These are phyloP conservation scores for Anastatus disparis DNA, from an alignment of 1,140 invertebrate genomes.

Conservation along the genomic window DNA sequence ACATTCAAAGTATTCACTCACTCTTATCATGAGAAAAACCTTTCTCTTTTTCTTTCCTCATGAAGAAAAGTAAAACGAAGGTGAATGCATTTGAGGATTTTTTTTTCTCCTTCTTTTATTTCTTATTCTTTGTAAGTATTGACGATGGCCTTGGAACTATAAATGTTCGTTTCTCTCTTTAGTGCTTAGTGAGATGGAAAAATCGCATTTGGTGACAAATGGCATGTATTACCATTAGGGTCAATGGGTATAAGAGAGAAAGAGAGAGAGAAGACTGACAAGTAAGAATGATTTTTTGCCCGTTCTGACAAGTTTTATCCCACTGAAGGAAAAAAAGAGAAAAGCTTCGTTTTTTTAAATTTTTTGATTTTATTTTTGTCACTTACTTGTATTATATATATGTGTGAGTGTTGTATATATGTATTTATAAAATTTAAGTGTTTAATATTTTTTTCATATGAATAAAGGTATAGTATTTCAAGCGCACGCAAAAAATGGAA, in stretches of 20 bases:
- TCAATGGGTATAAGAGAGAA: neutral
- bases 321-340: neutral
- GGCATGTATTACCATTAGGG: neutral
- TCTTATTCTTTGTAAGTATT: neutral
- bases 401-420: too few species aligned
- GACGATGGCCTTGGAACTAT: neutral
- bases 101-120: neutral
- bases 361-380: neutral
- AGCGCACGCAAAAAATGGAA: neutral
- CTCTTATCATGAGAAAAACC: neutral
- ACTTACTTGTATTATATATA: neutral
- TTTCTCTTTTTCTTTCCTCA: neutral
- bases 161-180: neutral
- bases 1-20: conserved; percentile 23
- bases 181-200: neutral
- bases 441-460: too few species aligned
- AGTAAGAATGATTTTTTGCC: conserved; percentile 18
- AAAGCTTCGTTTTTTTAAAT: neutral
- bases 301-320: conserved; percentile 5
- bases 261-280: neutral
- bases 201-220: conserved; percentile 19
- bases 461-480: too few species aligned
- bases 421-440: too few species aligned
- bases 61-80: too few species aligned
- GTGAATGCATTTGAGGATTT: neutral